Conservation (phyloP, 2,888 invertebrate genomes). For the Chrysotoxum bicinctum region DNA sequence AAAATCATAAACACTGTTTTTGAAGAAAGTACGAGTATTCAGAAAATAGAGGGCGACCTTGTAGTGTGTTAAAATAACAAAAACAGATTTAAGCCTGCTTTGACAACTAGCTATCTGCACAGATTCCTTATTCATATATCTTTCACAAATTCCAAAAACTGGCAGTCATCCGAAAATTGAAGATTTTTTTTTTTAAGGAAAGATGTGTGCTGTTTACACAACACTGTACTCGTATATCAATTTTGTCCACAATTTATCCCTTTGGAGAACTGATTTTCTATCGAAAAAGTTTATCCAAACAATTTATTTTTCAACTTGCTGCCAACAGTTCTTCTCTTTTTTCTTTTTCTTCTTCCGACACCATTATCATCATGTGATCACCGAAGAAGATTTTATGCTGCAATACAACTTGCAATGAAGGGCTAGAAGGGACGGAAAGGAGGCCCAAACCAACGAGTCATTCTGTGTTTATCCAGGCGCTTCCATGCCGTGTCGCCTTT, state of each 20-base stretch:
- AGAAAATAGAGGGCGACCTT: no score
- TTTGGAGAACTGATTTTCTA: constrained; percentile 35
- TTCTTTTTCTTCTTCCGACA: background rate
- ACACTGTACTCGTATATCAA: background rate
- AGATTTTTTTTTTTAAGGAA: background rate
- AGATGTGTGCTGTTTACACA: background rate
- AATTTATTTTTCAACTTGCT: constrained; percentile 53
- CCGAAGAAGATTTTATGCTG: constrained; percentile 51
- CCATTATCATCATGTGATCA: constrained; percentile 28
- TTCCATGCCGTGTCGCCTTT: constrained; percentile 1
- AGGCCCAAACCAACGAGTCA: constrained; percentile 1
- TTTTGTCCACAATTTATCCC: constrained; percentile 24
- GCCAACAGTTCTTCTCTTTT: background rate
- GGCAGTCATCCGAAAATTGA: no score
- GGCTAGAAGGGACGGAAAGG: background rate
- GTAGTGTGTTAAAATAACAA: no score
- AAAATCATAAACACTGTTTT: no score
- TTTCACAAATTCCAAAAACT: no score
- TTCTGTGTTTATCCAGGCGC: constrained; percentile 2
- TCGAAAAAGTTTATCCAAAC: constrained; percentile 64
- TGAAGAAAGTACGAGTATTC: no score
- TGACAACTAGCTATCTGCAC: no score
- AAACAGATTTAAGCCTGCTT: no score
- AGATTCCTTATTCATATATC: no score
- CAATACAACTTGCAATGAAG: constrained; percentile 39